Base-by-base conservation (phyloP, 1,140 invertebrate genomes). In the Eriosoma lanigerum region DNA sequence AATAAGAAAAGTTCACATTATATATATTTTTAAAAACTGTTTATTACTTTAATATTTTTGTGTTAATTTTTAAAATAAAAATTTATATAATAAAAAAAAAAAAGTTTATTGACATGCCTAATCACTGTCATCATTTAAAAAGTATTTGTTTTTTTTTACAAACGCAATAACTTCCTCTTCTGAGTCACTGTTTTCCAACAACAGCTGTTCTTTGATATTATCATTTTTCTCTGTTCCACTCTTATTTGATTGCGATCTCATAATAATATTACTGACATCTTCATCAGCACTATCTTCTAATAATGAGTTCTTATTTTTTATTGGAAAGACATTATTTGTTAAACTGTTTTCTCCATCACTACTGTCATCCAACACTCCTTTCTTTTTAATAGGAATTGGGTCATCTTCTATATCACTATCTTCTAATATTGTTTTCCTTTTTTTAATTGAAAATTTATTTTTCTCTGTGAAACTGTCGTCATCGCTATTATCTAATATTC, bases 1-100 rank as follows among this genome's bases (percentile, higher is more conserved):
- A 72, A 12, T 72, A 72, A 29, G 24, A 50, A 24, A 17, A 70
- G 24, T 9, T 48, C 26, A 72, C 48, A 29, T 52, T 72, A 29
- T 58, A 75, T n/a, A 32, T 8, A 50, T 58, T 78, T 58, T 46
- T 78, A 17, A 10, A 44, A 38, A 62, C 3, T 78, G 32, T 78
- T 78, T 75, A 75, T 46, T 62, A 46, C 60, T 78, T 78, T 78
- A 78, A 78, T 60, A 60, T 78, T 78, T 62, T 76, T 76, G 54
- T 75, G 32, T 58, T 75, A 60, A 21, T 48, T 56, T 78, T 44
- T 15, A 44, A 29, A 76, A 46, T 10, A 46, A 78, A 78, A 19
- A n/a, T n/a, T n/a, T n/a, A n/a, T n/a, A n/a, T n/a, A n/a, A n/a
- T n/a, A n/a, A n/a, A n/a, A n/a, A n/a, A n/a, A n/a, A 52, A 54